Conservation (phyloP, 2,888 invertebrate genomes). For the Netelia virgata region DNA sequence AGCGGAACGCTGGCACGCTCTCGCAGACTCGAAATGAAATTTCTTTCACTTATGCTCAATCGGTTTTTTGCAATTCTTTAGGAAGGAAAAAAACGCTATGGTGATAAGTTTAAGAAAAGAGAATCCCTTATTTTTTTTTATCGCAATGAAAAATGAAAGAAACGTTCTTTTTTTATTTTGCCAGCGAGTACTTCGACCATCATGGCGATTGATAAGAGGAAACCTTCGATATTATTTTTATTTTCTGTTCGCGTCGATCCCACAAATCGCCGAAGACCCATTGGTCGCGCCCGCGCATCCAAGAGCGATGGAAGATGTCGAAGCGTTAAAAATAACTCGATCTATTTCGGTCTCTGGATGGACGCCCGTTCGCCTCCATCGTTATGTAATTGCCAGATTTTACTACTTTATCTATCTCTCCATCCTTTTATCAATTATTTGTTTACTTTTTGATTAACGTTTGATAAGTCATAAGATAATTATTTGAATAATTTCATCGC, state of each 20-base stretch:
- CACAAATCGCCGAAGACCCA: slow-evolving; percentile 68
- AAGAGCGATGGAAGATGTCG: slow-evolving; percentile 80
- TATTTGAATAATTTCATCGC: not conserved
- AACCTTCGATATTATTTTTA: slow-evolving; percentile 50
- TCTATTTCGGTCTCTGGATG: slow-evolving; percentile 83
- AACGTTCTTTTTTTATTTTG: not conserved
- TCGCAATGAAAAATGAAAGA: not conserved
- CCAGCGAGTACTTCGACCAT: not conserved
- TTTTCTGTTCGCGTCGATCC: slow-evolving; percentile 53
- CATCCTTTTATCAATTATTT: not conserved
- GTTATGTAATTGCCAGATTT: slow-evolving; percentile 83
- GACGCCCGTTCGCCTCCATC: slow-evolving; percentile 78
- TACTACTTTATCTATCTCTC: slow-evolving; percentile 72
- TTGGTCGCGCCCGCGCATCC: slow-evolving; percentile 73
- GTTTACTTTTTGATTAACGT: not conserved
- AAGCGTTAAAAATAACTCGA: slow-evolving; percentile 83
- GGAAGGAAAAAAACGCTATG: not conserved
- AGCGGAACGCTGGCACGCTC: slow-evolving; percentile 63
- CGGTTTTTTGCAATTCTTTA: not conserved
- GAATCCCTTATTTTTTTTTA: not conserved
- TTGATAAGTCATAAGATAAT: not conserved
- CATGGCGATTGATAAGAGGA: slow-evolving; percentile 66
- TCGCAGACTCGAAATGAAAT: slow-evolving; percentile 1
- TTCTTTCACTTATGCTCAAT: not conserved
- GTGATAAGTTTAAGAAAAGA: not conserved